Base-by-base conservation (phyloP, 1,140 invertebrate genomes). In the Tetramorium parvispinum region DNA sequence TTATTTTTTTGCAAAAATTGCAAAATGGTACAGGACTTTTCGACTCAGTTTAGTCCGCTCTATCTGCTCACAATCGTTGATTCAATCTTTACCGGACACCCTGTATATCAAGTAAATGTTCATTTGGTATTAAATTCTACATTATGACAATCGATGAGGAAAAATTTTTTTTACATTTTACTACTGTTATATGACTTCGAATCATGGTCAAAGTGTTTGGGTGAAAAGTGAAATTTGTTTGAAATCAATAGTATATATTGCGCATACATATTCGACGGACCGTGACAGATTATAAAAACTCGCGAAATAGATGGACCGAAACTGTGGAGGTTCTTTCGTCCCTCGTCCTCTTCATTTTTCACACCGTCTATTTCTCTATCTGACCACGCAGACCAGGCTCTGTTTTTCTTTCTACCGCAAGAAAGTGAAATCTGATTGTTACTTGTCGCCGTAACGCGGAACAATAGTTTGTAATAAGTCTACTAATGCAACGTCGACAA, bases 341-440 rank as follows among this genome's bases (percentile, higher is more conserved):
- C 13, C 10, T 68, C 16, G 75, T 43, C 16, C 10, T 70, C 37
- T 81, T 55, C 10, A 55, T 32, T 70, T 70, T 18, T 57, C 51
- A 68, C 46, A 40, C 21, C 3, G 21, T 10, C 18, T 70, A 81
- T 53, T 70, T 27, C 78, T 70, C 10, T 68, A 81, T 13, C 49
- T 43, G 10, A 70, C 4, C 37, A 5, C 49, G 5, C 16, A 10
- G 13, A 27, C 16, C 4, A 40, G 16, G 4, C 5, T 10, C 2
- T 13, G 49, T 57, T 81, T 70, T 81, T 57, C 77, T 81, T 81
- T 6, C 6, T 4, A 81, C 32, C 63, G 37, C 37, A 70, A 81
- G 78, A 70, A 81, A 81, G 65, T 81, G 65, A 81, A 81, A 81
- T 55, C 46, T 70, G 13, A 13, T 13, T 53, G 16, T 79, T 53